A percentile compares a stretch with the other conserved stretches of the same genome.
phyloP scores from a whole-genome alignment of 2,888 invertebrate genomes.

The Phortica okadai region DNA sequence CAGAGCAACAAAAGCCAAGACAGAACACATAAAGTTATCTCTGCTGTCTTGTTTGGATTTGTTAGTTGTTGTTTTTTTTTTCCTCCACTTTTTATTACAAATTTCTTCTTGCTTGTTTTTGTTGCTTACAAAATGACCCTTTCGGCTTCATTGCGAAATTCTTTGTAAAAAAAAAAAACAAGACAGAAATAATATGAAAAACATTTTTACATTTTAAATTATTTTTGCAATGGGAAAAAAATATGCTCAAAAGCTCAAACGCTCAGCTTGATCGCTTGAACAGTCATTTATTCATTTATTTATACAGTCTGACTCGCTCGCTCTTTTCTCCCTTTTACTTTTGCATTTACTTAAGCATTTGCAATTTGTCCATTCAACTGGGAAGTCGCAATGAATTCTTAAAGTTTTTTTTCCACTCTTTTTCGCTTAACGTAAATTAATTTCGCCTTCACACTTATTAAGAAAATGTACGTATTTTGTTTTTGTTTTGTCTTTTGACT shows the following conservation, averaged over 20 bases:
- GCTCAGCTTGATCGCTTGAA: neutral
- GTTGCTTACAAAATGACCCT: neutral
- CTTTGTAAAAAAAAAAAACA: neutral
- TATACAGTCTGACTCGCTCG: too few species aligned
- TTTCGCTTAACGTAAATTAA: constrained; percentile 17
- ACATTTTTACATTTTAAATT: neutral
- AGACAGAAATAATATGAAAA: neutral
- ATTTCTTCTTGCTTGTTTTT: neutral
- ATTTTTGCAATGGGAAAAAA: neutral
- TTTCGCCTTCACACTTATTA: constrained; percentile 33
- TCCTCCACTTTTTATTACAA: neutral
- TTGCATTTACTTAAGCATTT: neutral
- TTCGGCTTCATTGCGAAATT: neutral
- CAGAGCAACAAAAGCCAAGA: neutral
- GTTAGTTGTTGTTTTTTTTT: neutral
- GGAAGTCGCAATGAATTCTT: constrained; percentile 15
- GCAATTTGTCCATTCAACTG: constrained; percentile 20
- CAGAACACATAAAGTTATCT: neutral
- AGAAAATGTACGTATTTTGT: constrained; percentile 1
- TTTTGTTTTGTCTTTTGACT: neutral
- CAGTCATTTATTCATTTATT: neutral
- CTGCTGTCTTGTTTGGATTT: neutral
- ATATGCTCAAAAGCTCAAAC: too few species aligned
- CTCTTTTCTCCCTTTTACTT: neutral
- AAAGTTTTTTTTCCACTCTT: neutral